Evolutionary conservation across 2,113 vertebrate species (phyloP).

Genomic region (Bagarius yarrelli): DNA sequence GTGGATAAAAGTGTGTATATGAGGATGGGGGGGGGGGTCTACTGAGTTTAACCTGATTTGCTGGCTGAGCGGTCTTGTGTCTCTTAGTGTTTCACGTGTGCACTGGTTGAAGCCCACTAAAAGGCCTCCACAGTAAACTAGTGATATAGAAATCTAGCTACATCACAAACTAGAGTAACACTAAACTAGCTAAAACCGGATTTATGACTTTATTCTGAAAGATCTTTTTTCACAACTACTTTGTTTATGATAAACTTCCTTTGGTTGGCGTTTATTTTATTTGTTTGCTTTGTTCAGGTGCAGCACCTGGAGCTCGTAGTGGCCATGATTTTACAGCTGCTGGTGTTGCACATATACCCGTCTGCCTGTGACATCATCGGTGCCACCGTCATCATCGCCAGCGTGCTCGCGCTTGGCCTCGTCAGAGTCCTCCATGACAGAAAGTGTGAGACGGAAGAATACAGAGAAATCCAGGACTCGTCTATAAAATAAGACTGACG

Average conservation of each 20-base stretch:
- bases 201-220: neutral
- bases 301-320: constrained; percentile 95
- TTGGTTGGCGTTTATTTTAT: too few species aligned
- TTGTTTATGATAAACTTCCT: neutral
- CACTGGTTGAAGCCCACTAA: too few species aligned
- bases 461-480: constrained; percentile 91
- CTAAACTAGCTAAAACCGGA: neutral
- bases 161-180: neutral
- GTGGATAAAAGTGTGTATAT: too few species aligned
- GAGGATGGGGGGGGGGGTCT: too few species aligned
- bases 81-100: too few species aligned
- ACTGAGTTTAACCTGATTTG: too few species aligned
- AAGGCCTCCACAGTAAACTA: neutral
- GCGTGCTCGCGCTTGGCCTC: constrained; percentile 86
- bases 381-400: constrained; percentile 85
- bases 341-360: constrained; percentile 86
- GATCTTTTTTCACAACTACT: neutral
- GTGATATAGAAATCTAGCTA: neutral
- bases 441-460: constrained; percentile 78
- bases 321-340: constrained; percentile 90
- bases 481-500: constrained; percentile 80
- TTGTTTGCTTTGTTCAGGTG: constrained; percentile 55
- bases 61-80: too few species aligned
- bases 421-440: constrained; percentile 85
- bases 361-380: constrained; percentile 86